Conservation (phyloP, 2,797 vertebrate genomes). For the Alca torda region DNA sequence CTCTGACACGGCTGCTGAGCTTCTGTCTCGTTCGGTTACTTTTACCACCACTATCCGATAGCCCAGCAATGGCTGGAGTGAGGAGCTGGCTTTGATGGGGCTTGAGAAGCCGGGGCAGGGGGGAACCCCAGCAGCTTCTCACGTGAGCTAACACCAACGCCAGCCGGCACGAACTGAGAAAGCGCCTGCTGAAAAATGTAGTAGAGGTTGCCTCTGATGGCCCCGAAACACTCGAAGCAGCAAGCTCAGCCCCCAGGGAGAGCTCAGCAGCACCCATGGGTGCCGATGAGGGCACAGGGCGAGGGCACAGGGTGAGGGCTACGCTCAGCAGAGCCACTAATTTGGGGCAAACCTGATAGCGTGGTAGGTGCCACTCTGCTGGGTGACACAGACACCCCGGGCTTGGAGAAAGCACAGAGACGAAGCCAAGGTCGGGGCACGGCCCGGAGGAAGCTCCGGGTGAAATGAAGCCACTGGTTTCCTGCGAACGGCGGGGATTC, state of each 20-base stretch:
- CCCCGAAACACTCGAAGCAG: accelerated
- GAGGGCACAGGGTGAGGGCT: not conserved
- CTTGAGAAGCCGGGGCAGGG: not conserved
- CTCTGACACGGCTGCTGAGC: not conserved
- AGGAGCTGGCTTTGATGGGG: not conserved
- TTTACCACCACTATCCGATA: not conserved
- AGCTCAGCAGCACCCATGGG: not conserved
- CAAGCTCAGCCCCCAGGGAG: not conserved
- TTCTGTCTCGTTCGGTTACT: not conserved
- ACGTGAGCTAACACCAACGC: not conserved
- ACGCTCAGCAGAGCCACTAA: not conserved
- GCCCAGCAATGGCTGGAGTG: not conserved
- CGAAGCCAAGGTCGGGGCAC: accelerated
- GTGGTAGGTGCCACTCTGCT: not conserved
- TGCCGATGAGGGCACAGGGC: not conserved
- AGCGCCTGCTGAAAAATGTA: not conserved
- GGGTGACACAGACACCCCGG: too few relatives aligned
- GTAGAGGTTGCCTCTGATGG: not conserved
- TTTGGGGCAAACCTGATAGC: not conserved
- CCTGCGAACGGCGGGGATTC: not conserved
- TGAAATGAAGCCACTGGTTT: not conserved
- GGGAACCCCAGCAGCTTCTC: not conserved
- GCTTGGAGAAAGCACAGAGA: not conserved
- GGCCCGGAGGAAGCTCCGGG: not conserved
- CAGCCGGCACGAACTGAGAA: not conserved